Percentiles rank a stretch among this genome's conserved stretches.
Evolutionary conservation across 2,797 vertebrate species (phyloP).

Genomic region (Alcedo quadribrachys): DNA sequence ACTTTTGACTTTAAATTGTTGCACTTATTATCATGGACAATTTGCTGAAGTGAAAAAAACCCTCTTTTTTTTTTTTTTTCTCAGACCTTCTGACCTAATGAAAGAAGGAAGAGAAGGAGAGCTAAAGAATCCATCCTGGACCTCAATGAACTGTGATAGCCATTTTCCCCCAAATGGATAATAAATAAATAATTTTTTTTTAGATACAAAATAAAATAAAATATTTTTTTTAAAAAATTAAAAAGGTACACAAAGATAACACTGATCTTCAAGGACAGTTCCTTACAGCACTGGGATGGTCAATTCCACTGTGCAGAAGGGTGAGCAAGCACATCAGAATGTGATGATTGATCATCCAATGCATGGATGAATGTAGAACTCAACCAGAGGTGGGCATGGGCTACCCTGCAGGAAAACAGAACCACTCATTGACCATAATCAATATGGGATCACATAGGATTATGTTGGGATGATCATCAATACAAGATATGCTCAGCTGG

Average conservation of each 20-base stretch:
- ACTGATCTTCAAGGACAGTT: neutral
- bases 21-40: neutral
- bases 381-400: neutral
- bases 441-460: neutral
- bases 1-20: neutral
- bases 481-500: neutral
- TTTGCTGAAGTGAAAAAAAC: neutral
- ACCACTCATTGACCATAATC: neutral
- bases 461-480: neutral
- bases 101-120: neutral
- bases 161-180: neutral
- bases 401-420: neutral
- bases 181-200: too few species aligned
- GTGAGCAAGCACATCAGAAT: neutral
- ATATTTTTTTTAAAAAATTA: neutral
- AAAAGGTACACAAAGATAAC: neutral
- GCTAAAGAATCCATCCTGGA: neutral
- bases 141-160: neutral
- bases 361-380: neutral
- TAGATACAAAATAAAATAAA: neutral
- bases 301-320: neutral
- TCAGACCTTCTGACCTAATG: neutral
- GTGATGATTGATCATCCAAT: neutral
- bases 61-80: neutral
- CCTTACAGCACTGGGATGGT: neutral